phyloP scores from a whole-genome alignment of 2,888 invertebrate species.

The Boloria euphrosyne region DNA sequence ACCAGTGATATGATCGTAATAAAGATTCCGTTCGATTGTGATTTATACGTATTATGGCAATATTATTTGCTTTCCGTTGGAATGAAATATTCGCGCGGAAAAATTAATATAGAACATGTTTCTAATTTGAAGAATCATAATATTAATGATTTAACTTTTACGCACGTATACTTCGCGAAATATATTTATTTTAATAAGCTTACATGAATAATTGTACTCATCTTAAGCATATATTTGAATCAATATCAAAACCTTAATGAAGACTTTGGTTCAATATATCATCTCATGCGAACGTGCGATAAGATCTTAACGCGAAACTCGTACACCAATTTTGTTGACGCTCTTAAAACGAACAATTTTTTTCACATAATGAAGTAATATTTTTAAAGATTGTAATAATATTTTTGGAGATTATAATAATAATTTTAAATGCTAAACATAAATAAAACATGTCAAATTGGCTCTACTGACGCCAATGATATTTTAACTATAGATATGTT shows the following conservation, averaged over 20 bases:
- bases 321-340: constrained; percentile 12
- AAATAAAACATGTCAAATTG: constrained; percentile 37
- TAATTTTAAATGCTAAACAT: constrained; percentile 21
- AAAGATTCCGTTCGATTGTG: constrained; percentile 20
- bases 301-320: constrained; percentile 10
- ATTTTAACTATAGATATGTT: not conserved
- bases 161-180: not conserved
- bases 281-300: constrained; percentile 6
- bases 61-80: constrained; percentile 16
- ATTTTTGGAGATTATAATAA: constrained; percentile 6
- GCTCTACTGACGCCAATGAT: not conserved
- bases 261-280: constrained; percentile 1
- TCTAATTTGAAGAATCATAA: not conserved
- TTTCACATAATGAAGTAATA: constrained; percentile 3
- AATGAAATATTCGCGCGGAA: constrained; percentile 11
- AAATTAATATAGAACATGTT: constrained; percentile 11
- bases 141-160: not conserved
- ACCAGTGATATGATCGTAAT: constrained; percentile 23
- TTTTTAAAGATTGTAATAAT: not conserved
- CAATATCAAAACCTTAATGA: not conserved
- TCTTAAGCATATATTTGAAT: no score
- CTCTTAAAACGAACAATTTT: not conserved
- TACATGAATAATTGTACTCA: no score
- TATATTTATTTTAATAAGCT: no score
- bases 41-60: constrained; percentile 18